Conservation (phyloP, 2,113 vertebrate genomes). For the Pampusana beccarii region DNA sequence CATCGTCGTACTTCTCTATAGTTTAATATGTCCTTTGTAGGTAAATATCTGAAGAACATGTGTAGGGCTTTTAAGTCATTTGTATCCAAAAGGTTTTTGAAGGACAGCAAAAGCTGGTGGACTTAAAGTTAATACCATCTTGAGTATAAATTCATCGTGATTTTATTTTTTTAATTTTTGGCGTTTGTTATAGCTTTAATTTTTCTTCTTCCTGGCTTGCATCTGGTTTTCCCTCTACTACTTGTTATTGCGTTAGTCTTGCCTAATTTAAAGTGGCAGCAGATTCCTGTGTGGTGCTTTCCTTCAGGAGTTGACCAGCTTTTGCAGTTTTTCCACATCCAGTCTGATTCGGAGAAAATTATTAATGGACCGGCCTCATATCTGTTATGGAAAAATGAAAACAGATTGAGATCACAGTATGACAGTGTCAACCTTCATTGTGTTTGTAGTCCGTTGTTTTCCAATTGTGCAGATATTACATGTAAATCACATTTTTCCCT, state of each 20-base stretch:
- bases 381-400: neutral
- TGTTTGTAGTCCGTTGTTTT: neutral
- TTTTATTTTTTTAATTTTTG: neutral
- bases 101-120: neutral
- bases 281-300: neutral
- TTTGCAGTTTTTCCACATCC: neutral
- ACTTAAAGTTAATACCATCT: neutral
- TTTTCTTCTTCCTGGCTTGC: neutral
- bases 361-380: neutral
- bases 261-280: neutral
- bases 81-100: neutral
- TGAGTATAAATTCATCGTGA: neutral
- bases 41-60: neutral
- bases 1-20: fast-evolving
- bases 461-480: neutral
- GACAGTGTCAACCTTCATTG: no score
- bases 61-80: neutral
- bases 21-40: neutral
- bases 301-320: neutral
- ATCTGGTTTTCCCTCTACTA: neutral
- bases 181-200: neutral
- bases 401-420: neutral
- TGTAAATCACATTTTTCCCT: neutral
- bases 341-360: neutral
- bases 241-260: neutral